Evolutionary conservation across 92 coral and sea anemone species (phyloP).

Genomic region (Zoanthus sociatus): DNA sequence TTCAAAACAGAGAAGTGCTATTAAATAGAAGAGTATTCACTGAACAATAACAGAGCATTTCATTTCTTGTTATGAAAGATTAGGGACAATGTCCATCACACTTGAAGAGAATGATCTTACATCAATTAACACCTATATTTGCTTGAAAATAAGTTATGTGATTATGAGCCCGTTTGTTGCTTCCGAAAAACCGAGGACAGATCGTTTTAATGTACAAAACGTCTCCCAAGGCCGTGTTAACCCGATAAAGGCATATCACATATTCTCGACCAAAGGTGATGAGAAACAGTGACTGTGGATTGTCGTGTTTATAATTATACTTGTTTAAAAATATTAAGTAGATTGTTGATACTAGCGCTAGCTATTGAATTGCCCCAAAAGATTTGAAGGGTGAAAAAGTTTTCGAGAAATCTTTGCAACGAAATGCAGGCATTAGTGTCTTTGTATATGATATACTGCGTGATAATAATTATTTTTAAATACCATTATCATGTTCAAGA

Average conservation of each 20-base stretch:
- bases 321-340: slow-evolving; percentile 76
- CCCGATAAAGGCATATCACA: slow-evolving; percentile 36
- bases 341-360: slow-evolving; percentile 67
- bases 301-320: slow-evolving; percentile 72
- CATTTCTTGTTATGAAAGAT: slow-evolving; percentile 47
- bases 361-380: slow-evolving; percentile 32
- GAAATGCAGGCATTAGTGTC: background rate
- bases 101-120: slow-evolving; percentile 32
- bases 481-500: background rate
- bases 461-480: background rate
- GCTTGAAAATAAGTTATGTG: slow-evolving; percentile 30
- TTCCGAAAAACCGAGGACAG: slow-evolving; percentile 34
- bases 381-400: slow-evolving; percentile 48
- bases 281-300: slow-evolving; percentile 17
- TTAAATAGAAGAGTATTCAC: slow-evolving; percentile 15
- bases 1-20: background rate
- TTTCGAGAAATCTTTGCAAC: slow-evolving; percentile 40
- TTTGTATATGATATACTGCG: background rate
- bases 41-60: slow-evolving; percentile 16
- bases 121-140: slow-evolving; percentile 46
- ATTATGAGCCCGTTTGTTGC: slow-evolving; percentile 10
- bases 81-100: slow-evolving; percentile 41
- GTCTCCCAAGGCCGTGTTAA: slow-evolving; percentile 13
- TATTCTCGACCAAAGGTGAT: slow-evolving; percentile 39
- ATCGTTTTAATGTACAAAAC: background rate